Evolutionary conservation across 2,888 invertebrate species (phyloP).

Genomic region (Craniophora ligustri): DNA sequence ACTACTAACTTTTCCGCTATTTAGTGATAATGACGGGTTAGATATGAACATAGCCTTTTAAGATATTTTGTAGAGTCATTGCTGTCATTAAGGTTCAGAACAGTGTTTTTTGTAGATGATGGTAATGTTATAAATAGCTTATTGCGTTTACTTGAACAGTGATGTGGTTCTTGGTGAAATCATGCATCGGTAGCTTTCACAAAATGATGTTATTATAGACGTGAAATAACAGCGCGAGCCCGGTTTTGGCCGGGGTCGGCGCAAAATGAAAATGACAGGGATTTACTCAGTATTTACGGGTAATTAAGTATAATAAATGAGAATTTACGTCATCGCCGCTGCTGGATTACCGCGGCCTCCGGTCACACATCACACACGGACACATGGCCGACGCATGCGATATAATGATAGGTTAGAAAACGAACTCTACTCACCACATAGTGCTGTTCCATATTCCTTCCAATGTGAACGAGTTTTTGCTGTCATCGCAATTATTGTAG

Average conservation of each 20-base stretch:
- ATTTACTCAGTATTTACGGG: conserved; percentile 33
- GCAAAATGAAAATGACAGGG: conserved; percentile 39
- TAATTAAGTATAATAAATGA: conserved; percentile 45
- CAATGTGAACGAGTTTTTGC: conserved; percentile 87
- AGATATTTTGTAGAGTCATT: conserved; percentile 40
- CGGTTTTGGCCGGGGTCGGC: conserved; percentile 15
- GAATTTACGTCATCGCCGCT: conserved; percentile 36
- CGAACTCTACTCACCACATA: conserved; percentile 81
- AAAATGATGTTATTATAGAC: conserved; percentile 40
- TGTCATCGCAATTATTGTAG: conserved; percentile 80
- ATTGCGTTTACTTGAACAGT: conserved; percentile 39
- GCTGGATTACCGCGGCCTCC: conserved; percentile 38
- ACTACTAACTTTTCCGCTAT: conserved; percentile 28
- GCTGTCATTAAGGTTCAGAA: conserved; percentile 26
- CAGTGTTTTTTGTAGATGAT: conserved; percentile 11
- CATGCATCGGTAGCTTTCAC: conserved; percentile 51
- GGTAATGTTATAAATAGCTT: conserved; percentile 37
- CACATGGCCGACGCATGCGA: conserved; percentile 67
- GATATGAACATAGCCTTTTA: conserved; percentile 14
- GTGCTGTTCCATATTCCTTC: conserved; percentile 88
- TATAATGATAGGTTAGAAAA: conserved; percentile 79
- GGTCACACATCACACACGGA: conserved; percentile 48
- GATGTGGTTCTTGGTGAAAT: conserved; percentile 42
- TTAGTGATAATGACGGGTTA: conserved; percentile 18
- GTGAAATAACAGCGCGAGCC: conserved; percentile 30